Conservation (phyloP, 2,888 invertebrate genomes). For the Drosophila kokeensis region DNA sequence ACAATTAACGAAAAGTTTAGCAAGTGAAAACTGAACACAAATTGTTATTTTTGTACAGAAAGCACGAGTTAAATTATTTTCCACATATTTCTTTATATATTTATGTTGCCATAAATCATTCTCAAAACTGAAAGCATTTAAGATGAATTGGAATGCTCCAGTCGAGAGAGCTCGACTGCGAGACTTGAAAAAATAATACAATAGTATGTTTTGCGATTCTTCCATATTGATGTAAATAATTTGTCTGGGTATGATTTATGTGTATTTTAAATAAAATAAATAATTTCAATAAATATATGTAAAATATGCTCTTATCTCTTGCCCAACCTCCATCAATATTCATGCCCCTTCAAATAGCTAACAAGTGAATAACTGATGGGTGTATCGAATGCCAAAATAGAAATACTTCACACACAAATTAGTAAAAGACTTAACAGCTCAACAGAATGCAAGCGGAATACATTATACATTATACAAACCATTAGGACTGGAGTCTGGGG, state of each 20-base stretch:
- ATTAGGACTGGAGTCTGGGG: constrained; percentile 10
- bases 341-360: not conserved
- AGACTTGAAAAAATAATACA: not conserved
- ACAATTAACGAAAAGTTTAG: not conserved
- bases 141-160: not conserved
- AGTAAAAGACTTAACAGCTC: not conserved
- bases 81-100: not conserved
- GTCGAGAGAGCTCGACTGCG: not conserved
- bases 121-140: not conserved
- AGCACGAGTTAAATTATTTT: not conserved
- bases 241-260: not conserved
- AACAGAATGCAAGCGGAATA: not conserved
- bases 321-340: not conserved
- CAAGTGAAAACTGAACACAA: constrained; percentile 20
- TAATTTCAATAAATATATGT: not conserved
- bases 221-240: not conserved
- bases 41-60: not conserved
- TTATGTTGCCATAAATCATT: not conserved
- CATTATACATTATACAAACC: not conserved
- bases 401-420: not conserved
- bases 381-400: not conserved
- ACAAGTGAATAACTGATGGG: not conserved
- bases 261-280: not conserved
- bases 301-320: not conserved
- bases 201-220: not conserved